Evolutionary conservation across 2,888 invertebrate species (phyloP).

Genomic region (Lepetodrilus schrolli): DNA sequence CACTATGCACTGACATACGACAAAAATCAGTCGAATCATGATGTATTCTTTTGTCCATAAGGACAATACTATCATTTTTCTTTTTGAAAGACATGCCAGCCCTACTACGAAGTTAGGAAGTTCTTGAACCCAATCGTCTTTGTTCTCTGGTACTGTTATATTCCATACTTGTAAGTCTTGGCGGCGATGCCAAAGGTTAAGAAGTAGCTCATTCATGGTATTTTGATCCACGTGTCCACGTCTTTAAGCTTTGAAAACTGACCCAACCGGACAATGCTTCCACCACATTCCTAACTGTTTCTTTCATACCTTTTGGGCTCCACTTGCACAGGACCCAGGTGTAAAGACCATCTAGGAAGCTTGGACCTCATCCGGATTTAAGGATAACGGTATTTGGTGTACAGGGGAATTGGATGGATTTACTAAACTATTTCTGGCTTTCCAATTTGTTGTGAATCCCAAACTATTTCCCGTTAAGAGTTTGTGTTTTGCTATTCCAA

Average conservation of each 20-base stretch:
- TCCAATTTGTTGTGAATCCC: too few species aligned
- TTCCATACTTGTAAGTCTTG: background rate
- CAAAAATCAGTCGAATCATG: too few species aligned
- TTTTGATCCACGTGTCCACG: conserved; percentile 12
- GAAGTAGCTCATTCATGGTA: background rate
- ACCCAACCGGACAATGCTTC: background rate
- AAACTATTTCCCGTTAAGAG: too few species aligned
- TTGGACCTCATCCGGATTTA: conserved; percentile 19
- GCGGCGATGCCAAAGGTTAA: background rate
- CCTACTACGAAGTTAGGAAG: too few species aligned
- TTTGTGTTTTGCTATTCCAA: too few species aligned
- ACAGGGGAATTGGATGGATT: background rate
- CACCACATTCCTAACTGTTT: conserved; percentile 11
- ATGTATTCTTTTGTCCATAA: too few species aligned
- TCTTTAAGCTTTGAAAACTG: background rate
- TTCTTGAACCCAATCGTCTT: too few species aligned
- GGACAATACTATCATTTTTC: too few species aligned
- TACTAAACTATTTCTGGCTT: background rate
- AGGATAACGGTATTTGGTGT: conserved; percentile 20
- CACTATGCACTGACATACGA: too few species aligned
- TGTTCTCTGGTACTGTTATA: background rate
- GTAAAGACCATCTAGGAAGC: conserved; percentile 1
- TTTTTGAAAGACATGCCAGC: too few species aligned
- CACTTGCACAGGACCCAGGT: background rate
- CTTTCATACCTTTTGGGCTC: background rate